These are phyloP conservation scores for Urocynchramus pylzowi DNA, from an alignment of 2,113 vertebrate species.

Conservation along the genomic window DNA sequence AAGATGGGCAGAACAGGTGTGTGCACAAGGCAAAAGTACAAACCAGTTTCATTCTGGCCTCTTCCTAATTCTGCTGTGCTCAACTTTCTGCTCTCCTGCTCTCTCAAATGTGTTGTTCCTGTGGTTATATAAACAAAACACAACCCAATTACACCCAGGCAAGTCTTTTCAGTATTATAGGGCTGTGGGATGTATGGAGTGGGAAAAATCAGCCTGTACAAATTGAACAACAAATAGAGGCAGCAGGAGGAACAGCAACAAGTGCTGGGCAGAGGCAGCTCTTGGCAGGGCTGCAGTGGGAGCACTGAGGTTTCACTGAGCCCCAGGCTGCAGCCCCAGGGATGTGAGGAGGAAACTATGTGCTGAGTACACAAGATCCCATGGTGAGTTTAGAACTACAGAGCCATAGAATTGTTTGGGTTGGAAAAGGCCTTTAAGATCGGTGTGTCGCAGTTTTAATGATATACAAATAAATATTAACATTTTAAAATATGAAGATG, in stretches of 20 bases:
- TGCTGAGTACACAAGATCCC: neutral
- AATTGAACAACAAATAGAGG: neutral
- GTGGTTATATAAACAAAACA: neutral
- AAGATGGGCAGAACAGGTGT: neutral
- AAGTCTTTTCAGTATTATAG: neutral
- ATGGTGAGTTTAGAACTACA: neutral
- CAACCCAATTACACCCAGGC: neutral
- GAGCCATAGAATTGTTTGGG: neutral
- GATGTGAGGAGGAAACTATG: neutral
- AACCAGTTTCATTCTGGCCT: neutral
- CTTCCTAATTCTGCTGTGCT: neutral
- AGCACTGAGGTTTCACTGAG: neutral
- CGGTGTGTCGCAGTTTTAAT: neutral
- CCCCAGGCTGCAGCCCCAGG: neutral
- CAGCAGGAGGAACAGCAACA: neutral
- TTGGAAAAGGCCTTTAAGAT: neutral
- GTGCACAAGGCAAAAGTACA: neutral
- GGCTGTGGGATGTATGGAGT: neutral
- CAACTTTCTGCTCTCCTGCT: neutral
- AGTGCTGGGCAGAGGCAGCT: neutral
- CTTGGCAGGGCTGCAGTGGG: rapidly evolving
- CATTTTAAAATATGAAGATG: neutral
- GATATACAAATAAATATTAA: neutral
- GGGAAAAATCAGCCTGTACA: neutral
- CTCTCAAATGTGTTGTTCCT: neutral